These are phyloP conservation scores for Propithecus deckenii DNA, from an alignment of 2,797 vertebrate species.

Conservation along the genomic window DNA sequence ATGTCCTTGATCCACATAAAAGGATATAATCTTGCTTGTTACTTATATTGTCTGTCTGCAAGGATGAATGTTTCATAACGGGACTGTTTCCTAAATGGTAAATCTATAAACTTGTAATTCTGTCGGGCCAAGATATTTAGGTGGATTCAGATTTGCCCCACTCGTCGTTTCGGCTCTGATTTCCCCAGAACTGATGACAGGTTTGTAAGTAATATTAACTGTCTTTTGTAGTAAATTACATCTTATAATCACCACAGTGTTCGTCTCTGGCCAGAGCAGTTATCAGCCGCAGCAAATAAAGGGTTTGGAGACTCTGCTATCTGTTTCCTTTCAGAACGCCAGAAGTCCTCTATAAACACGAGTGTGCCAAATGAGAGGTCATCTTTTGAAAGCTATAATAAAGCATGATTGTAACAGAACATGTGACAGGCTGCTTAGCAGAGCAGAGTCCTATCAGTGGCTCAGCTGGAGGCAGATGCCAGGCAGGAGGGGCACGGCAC, in stretches of 20 bases:
- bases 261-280: constrained; percentile 67
- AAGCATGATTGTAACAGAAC: constrained; percentile 69
- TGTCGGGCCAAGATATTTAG: constrained; percentile 33
- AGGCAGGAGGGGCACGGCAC: fast-evolving
- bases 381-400: constrained; percentile 79
- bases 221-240: constrained; percentile 75
- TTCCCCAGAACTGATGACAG: constrained; percentile 67
- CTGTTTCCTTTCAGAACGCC: constrained; percentile 72
- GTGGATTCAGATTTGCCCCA: constrained; percentile 56
- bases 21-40: constrained; percentile 70
- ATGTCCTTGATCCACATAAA: constrained; percentile 47
- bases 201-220: constrained; percentile 78
- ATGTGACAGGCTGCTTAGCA: constrained; percentile 44
- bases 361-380: constrained; percentile 38
- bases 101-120: constrained; percentile 75
- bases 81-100: constrained; percentile 40
- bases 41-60: constrained; percentile 58
- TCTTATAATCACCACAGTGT: constrained; percentile 31
- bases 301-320: constrained; percentile 62
- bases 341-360: constrained; percentile 78
- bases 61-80: constrained; percentile 56
- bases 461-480: background rate
- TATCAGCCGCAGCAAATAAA: constrained; percentile 72
- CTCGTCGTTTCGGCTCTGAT: constrained; percentile 7
- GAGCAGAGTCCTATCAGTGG: background rate